Conservation (phyloP, 1,140 invertebrate species). For the Globodera ellingtonae region DNA sequence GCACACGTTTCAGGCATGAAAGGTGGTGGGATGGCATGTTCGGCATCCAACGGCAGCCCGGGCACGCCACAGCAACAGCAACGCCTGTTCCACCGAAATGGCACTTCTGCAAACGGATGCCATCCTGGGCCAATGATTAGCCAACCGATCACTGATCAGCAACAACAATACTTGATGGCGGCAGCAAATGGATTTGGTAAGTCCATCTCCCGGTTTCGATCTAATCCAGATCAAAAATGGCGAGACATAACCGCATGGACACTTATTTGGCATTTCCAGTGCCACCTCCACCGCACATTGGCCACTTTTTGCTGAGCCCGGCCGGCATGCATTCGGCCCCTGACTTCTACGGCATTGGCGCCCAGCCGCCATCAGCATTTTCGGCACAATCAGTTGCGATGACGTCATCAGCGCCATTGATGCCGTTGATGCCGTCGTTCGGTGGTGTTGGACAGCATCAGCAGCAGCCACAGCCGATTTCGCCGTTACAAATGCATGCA, state of each 20-base stretch:
- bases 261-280: not conserved
- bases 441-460: not conserved
- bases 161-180: conserved; percentile 11
- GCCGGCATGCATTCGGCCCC: conserved; percentile 3
- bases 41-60: not conserved
- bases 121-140: not conserved
- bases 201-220: no score
- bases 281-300: conserved; percentile 11
- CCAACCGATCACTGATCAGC: not conserved
- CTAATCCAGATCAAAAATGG: no score
- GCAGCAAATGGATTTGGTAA: not conserved
- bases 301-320: not conserved
- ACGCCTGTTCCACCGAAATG: not conserved
- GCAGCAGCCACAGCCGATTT: not conserved
- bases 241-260: no score
- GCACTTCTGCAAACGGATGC: conserved; percentile 5
- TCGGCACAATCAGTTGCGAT: not conserved
- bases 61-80: conserved; percentile 4
- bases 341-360: conserved; percentile 4
- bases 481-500: conserved; percentile 20
- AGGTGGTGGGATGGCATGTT: not conserved
- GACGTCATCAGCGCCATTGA: not conserved
- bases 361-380: no score
- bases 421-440: conserved; percentile 5
- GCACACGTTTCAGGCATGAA: not conserved